Percentiles rank a stretch among this genome's conserved stretches.
Evolutionary conservation across 2,113 vertebrate species (phyloP).

Genomic region (Tretioscincus oriximinensis): DNA sequence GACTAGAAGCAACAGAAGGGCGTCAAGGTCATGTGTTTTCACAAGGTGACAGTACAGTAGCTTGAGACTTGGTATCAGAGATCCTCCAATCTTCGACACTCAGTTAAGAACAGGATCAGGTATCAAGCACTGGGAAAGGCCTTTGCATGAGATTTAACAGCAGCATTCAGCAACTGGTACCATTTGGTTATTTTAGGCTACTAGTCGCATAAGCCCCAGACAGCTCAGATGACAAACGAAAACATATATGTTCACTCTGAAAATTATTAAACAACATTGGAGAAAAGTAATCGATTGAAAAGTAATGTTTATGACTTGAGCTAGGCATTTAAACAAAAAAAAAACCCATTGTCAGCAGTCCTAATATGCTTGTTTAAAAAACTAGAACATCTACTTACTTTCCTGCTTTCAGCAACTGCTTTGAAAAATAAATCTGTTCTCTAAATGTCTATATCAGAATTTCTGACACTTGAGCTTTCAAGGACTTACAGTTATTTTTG

Average conservation of each 20-base stretch:
- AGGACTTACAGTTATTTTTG: neutral
- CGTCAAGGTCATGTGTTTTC: too few species aligned
- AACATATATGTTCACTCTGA: too few species aligned
- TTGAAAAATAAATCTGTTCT: too few species aligned
- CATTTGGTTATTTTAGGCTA: too few species aligned
- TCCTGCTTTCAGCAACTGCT: neutral
- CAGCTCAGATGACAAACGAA: too few species aligned
- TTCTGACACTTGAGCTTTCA: neutral
- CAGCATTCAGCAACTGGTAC: neutral
- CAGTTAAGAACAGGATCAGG: neutral
- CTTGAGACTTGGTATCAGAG: too few species aligned
- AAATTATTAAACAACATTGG: neutral
- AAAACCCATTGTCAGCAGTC: neutral
- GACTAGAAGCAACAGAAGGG: too few species aligned
- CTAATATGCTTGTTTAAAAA: neutral
- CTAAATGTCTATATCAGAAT: neutral
- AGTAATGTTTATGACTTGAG: neutral
- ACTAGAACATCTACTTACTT: neutral
- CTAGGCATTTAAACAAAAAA: neutral
- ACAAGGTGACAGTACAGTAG: too few species aligned
- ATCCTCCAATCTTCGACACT: neutral
- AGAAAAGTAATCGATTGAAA: neutral
- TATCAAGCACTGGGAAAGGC: neutral
- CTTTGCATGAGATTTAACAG: neutral
- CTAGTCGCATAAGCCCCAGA: too few species aligned